Conservation (phyloP, 2,888 invertebrate genomes). For the Scaptomyza parva region DNA sequence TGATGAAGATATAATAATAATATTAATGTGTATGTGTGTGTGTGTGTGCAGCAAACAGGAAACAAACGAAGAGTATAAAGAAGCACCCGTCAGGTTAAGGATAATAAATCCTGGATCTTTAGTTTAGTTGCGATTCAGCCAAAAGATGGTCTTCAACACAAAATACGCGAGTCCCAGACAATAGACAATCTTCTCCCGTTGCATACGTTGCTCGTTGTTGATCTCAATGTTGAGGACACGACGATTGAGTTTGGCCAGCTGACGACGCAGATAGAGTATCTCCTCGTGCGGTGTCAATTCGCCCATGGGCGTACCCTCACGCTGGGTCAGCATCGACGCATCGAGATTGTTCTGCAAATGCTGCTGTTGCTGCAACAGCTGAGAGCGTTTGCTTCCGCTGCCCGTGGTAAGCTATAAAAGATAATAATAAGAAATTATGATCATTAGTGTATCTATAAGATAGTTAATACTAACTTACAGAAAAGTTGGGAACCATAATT, state of each 20-base stretch:
- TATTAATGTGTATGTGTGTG: slow-evolving; percentile 13
- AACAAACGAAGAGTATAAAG: slow-evolving; percentile 26
- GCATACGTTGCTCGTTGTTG: slow-evolving; percentile 92
- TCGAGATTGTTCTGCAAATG: slow-evolving; percentile 76
- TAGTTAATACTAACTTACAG: slow-evolving; percentile 29
- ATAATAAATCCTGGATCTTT: slow-evolving; percentile 10
- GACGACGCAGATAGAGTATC: slow-evolving; percentile 92
- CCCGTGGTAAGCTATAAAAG: slow-evolving; percentile 76
- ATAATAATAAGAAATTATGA: background rate
- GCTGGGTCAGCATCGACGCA: slow-evolving; percentile 81
- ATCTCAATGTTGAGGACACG: slow-evolving; percentile 94
- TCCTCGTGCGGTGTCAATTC: slow-evolving; percentile 92
- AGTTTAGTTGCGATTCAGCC: slow-evolving; percentile 88
- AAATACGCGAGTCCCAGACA: slow-evolving; percentile 94
- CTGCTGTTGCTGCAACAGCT: slow-evolving; percentile 55
- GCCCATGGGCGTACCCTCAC: slow-evolving; percentile 89
- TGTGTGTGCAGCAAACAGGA: slow-evolving; percentile 44
- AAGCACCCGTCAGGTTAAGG: slow-evolving; percentile 46
- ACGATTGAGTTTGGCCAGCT: slow-evolving; percentile 94
- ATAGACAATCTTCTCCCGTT: slow-evolving; percentile 94
- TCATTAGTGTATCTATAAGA: background rate
- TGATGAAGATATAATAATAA: slow-evolving; percentile 29
- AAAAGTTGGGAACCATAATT: slow-evolving; percentile 50
- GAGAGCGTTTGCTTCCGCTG: slow-evolving; percentile 80
- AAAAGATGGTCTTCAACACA: slow-evolving; percentile 93